These are phyloP conservation scores for Paraplagusia blochii DNA, from an alignment of 2,113 vertebrate genomes.

Conservation along the genomic window DNA sequence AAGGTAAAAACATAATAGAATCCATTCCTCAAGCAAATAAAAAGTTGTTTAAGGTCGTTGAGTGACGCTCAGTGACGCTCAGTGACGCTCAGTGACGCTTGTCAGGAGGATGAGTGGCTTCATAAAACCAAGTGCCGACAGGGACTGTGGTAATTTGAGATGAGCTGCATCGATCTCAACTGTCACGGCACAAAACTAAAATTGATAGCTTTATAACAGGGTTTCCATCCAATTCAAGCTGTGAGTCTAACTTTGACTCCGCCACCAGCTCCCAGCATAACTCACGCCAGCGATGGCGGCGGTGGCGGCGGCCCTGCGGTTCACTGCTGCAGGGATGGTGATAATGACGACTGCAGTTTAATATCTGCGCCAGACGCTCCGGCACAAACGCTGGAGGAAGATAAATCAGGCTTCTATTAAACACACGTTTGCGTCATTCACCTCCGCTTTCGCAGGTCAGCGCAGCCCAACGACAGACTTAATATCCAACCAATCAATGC, in stretches of 20 bases:
- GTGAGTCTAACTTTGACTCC: slow-evolving; percentile 48
- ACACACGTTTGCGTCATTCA: not conserved
- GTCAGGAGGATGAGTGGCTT: slow-evolving; percentile 67
- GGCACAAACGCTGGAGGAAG: not conserved
- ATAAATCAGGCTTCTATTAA: slow-evolving; percentile 24
- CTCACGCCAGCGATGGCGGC: slow-evolving; percentile 44
- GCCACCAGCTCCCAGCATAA: slow-evolving; percentile 37
- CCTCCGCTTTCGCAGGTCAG: slow-evolving; percentile 1
- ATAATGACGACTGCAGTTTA: slow-evolving; percentile 33
- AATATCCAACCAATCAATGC: not conserved
- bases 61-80: slow-evolving; percentile 33
- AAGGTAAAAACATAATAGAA: slow-evolving; percentile 38
- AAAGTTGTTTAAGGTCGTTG: slow-evolving; percentile 39
- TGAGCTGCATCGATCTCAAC: slow-evolving; percentile 61
- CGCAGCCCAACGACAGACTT: slow-evolving; percentile 2
- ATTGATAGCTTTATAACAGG: slow-evolving; percentile 46
- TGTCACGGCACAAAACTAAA: slow-evolving; percentile 45
- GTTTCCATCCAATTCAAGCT: slow-evolving; percentile 42
- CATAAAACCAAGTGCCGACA: slow-evolving; percentile 63
- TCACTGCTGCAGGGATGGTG: slow-evolving; percentile 40
- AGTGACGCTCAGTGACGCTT: slow-evolving; percentile 41
- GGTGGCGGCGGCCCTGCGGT: slow-evolving; percentile 29
- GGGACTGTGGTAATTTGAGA: slow-evolving; percentile 49
- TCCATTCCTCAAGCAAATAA: slow-evolving; percentile 47
- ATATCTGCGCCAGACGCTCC: slow-evolving; percentile 6